Evolutionary conservation across 2,888 invertebrate genomes (phyloP).

Genomic region (Nyleta sp.): DNA sequence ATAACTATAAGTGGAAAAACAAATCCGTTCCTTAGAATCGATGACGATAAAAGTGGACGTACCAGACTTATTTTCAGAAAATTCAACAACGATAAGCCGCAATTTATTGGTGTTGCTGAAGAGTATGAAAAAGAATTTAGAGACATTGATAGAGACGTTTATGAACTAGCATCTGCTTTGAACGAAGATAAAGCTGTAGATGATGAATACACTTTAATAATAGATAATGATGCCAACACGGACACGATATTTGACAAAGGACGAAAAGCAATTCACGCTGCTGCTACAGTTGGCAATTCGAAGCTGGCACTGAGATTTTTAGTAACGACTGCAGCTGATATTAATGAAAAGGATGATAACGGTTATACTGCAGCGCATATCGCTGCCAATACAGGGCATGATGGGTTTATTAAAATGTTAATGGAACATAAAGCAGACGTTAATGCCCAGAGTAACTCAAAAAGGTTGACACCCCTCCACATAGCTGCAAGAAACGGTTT

Average conservation of each 20-base stretch:
- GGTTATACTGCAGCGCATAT: neutral
- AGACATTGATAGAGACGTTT: no score
- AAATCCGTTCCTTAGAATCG: no score
- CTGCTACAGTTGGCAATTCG: neutral
- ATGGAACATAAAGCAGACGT: neutral
- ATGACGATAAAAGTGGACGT: no score
- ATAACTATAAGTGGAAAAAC: no score
- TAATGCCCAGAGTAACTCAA: neutral
- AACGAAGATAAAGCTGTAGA: no score
- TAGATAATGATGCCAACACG: neutral
- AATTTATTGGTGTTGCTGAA: no score
- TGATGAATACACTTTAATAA: no score
- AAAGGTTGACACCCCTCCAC: neutral
- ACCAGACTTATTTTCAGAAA: no score
- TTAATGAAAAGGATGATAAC: neutral
- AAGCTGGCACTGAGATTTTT: neutral
- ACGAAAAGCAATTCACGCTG: neutral
- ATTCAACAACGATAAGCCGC: no score
- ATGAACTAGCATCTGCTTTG: no score
- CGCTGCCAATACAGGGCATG: neutral
- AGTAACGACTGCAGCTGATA: neutral
- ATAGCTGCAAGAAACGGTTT: no score
- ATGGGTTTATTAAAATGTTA: neutral
- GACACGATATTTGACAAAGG: neutral
- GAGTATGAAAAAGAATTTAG: no score